These are phyloP conservation scores for Fragum whitleyi DNA, from an alignment of 2,888 invertebrate genomes.

Conservation along the genomic window DNA sequence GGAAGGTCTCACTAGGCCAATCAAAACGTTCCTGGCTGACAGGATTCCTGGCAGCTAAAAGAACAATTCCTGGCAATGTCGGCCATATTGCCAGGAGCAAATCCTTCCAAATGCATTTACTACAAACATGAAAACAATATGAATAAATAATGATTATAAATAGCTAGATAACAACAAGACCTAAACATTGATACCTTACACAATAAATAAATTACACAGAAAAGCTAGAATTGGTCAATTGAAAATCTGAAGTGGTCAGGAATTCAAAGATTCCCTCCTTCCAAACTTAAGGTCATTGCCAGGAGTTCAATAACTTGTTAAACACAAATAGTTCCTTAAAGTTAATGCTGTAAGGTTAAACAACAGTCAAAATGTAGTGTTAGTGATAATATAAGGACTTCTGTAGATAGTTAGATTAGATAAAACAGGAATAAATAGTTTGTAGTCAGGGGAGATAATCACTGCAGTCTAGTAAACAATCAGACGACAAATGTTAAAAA, in stretches of 20 bases:
- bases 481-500: too few species aligned
- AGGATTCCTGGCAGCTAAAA: not conserved
- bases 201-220: too few species aligned
- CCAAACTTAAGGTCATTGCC: not conserved
- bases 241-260: not conserved
- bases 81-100: constrained; percentile 4
- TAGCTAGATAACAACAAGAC: not conserved
- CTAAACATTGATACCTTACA: too few species aligned
- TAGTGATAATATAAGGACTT: too few species aligned
- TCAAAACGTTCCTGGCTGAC: not conserved
- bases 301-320: not conserved
- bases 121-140: not conserved
- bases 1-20: not conserved
- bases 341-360: too few species aligned
- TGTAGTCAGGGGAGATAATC: too few species aligned
- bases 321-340: too few species aligned
- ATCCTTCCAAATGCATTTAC: not conserved
- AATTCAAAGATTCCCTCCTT: not conserved
- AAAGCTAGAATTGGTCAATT: too few species aligned
- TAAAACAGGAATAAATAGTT: too few species aligned
- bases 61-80: not conserved
- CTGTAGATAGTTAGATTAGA: too few species aligned
- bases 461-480: too few species aligned
- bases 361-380: too few species aligned
- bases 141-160: not conserved